These are phyloP conservation scores for Acheta domesticus DNA, from an alignment of 2,888 invertebrate genomes.

Conservation along the genomic window DNA sequence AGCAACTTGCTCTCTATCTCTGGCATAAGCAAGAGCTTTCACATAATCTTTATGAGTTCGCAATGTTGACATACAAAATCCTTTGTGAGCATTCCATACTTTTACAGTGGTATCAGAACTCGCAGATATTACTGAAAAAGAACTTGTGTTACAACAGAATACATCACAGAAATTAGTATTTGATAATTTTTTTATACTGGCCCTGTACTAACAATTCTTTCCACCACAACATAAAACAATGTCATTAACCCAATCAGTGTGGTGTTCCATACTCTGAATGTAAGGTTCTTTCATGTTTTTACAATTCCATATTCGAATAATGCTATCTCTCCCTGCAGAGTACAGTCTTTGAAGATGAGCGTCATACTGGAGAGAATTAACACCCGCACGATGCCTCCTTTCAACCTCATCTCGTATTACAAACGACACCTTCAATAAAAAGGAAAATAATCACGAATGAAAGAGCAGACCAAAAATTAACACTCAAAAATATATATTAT, in stretches of 20 bases:
- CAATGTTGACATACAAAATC: conserved; percentile 98
- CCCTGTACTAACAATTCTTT: conserved; percentile 71
- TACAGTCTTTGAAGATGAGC: conserved; percentile 81
- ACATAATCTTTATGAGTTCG: conserved; percentile 98
- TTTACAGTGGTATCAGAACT: conserved; percentile 99
- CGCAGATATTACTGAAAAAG: conserved; percentile 87
- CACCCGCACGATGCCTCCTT: conserved; percentile 88
- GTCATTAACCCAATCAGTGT: conserved; percentile 99
- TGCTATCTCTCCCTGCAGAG: conserved; percentile 95
- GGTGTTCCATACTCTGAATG: conserved; percentile 97
- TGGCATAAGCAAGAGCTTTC: conserved; percentile 94
- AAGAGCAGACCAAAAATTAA: not conserved
- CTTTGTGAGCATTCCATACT: conserved; percentile 99
- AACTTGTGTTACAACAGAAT: not conserved
- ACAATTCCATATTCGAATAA: conserved; percentile 86
- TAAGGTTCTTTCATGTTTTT: conserved; percentile 67
- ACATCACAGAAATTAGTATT: not conserved
- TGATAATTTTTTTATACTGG: not conserved
- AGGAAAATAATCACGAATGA: conserved; percentile 18
- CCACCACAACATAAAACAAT: conserved; percentile 96
- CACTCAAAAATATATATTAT: not conserved
- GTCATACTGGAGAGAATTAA: conserved; percentile 94
- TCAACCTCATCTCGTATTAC: conserved; percentile 96
- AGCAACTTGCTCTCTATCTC: conserved; percentile 92
- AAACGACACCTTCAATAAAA: conserved; percentile 80